Percentiles rank a stretch among this genome's conserved stretches.
phyloP scores from a whole-genome alignment of 2,888 invertebrate species.

The Ennomos erosarius region DNA sequence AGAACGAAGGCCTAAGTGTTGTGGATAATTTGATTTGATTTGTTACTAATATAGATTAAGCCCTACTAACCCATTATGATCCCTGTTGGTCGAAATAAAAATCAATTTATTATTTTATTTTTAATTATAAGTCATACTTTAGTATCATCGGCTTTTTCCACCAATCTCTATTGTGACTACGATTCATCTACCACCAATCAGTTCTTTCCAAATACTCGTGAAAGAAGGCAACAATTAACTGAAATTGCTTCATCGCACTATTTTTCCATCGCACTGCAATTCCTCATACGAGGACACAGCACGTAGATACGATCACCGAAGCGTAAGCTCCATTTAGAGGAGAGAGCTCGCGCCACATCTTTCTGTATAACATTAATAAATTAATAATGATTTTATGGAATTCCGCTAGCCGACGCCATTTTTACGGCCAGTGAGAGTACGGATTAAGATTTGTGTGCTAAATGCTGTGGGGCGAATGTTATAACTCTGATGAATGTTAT shows the following conservation, averaged over 20 bases:
- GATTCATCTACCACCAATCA: background rate
- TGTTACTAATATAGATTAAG: too few relatives aligned
- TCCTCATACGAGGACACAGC: conserved; percentile 60
- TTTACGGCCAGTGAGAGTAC: conserved; percentile 61
- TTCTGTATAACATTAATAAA: conserved; percentile 82
- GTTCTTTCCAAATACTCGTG: background rate
- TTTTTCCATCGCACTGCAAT: conserved; percentile 20
- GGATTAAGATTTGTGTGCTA: conserved; percentile 45
- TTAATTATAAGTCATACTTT: too few relatives aligned
- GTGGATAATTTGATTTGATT: too few relatives aligned
- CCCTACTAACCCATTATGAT: too few relatives aligned
- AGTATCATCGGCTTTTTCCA: too few relatives aligned
- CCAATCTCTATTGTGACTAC: too few relatives aligned
- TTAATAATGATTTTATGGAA: conserved; percentile 83
- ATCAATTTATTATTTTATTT: too few relatives aligned
- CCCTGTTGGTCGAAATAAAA: too few relatives aligned
- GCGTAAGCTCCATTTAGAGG: conserved; percentile 75
- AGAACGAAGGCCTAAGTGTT: too few relatives aligned
- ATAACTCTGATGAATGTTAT: too few relatives aligned
- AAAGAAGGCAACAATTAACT: background rate
- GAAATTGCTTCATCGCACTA: conserved; percentile 8
- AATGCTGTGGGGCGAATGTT: conserved; percentile 21
- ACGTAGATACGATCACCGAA: conserved; percentile 62
- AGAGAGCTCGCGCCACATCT: conserved; percentile 70
- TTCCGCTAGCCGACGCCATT: conserved; percentile 71